Percentiles rank a stretch among this genome's conserved stretches.
These are phyloP conservation scores for Xestobium rufovillosum DNA, from an alignment of 2,888 invertebrate genomes.

Conservation along the genomic window DNA sequence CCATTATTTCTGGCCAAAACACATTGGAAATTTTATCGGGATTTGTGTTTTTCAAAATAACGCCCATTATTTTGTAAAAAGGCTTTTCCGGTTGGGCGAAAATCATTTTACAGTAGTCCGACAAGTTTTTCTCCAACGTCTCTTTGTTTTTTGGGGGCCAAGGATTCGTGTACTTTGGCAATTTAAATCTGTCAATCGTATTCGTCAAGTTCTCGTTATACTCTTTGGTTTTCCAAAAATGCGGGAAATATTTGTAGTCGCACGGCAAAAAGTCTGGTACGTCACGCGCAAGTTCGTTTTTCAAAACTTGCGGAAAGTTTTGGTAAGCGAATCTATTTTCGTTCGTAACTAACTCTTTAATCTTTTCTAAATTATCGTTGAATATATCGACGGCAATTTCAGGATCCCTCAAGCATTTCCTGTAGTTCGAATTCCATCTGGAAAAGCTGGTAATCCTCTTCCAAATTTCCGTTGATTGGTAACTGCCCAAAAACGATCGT, in stretches of 20 bases:
- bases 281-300: constrained; percentile 44
- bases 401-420: constrained; percentile 48
- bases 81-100: constrained; percentile 47
- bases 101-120: constrained; percentile 46
- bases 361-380: constrained; percentile 58
- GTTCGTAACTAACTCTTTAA: constrained; percentile 54
- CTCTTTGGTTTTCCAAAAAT: constrained; percentile 49
- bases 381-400: constrained; percentile 54
- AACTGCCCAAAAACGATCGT: constrained; percentile 48
- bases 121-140: constrained; percentile 45
- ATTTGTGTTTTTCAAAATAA: constrained; percentile 39
- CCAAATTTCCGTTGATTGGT: constrained; percentile 58
- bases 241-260: constrained; percentile 59
- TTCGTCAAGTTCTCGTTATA: constrained; percentile 47
- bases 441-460: constrained; percentile 44
- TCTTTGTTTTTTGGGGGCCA: constrained; percentile 44
- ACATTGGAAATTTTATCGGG: constrained; percentile 44
- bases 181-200: constrained; percentile 48
- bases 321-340: constrained; percentile 52
- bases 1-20: constrained; percentile 49
- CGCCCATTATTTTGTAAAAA: constrained; percentile 45
- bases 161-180: constrained; percentile 45
- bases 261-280: constrained; percentile 52
- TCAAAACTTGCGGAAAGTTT: constrained; percentile 59
- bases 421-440: constrained; percentile 42